Base-by-base conservation (phyloP, 2,113 vertebrate species). In the Cepphus grylle region DNA sequence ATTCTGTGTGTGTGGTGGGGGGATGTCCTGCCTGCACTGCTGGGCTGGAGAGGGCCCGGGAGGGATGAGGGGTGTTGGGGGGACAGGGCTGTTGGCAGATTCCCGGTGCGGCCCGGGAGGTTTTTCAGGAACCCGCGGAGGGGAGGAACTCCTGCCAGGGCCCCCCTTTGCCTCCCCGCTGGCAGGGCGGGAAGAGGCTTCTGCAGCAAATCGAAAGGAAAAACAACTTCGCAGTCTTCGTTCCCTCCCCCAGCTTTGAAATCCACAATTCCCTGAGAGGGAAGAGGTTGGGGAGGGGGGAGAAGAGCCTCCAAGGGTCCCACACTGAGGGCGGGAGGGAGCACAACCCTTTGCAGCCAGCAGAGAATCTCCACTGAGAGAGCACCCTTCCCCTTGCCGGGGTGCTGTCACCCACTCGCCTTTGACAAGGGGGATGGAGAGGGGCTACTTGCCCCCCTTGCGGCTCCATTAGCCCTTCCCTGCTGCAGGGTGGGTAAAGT, bases 401-500 rank as follows among this genome's bases (percentile, higher is more conserved):
- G 49, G 27, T 17, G 49, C 59, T 56, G 72, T 32, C 65, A 19
- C 27, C 52, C 8, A 1, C 11, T 18, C 2, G 0, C 56, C 58
- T 61, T 18, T 1, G 1, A 15, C 66, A 9, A 19, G 19, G 50
- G 53, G 18, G 26, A 7, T 4, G 8, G 43, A 20, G 43, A 72
- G 5, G 32, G 50, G 36, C 43, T 10, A 1, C 38, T 21, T 2
- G 5, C 23, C 27, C 13, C 6, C 9, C 27, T 20, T 10, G 45
- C 0, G 1, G 23, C n/a, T 80, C 59, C 30, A 2, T 34, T 53
- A 42, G 9, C 40, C 8, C 55, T 47, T 25, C 40, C 52, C 12
- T 8, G 21, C 12, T 10, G 17, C 1, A 1, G 2, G 14, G 17
- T 9, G 67, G 53, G 49, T 34, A 4, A 21, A 19, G 42, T 4